Percentiles rank a stretch among this genome's conserved stretches.
Evolutionary conservation across 2,113 vertebrate genomes (phyloP).

Genomic region (Rhinolophus sinicus): DNA sequence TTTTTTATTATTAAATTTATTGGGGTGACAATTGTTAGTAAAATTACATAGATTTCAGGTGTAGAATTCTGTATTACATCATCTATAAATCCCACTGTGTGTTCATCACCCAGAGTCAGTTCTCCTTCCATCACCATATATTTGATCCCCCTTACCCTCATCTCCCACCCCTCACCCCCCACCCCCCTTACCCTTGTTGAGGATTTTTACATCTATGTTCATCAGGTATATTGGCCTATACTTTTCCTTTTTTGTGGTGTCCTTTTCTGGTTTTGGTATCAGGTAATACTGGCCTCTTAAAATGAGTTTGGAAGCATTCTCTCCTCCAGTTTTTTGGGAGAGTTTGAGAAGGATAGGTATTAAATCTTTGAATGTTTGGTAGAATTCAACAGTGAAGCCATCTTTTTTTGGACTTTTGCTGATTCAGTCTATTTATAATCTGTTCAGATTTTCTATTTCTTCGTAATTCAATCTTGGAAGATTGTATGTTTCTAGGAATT

Average conservation of each 20-base stretch:
- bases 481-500: not conserved
- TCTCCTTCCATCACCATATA: no score
- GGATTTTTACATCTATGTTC: not conserved
- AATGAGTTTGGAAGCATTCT: not conserved
- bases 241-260: not conserved
- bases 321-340: not conserved
- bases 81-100: no score
- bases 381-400: not conserved
- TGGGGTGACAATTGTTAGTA: no score
- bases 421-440: not conserved
- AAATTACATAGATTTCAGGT: no score
- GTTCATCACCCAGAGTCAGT: no score
- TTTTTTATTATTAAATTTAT: no score
- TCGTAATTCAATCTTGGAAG: not conserved
- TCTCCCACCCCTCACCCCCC: no score
- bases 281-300: not conserved
- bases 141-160: no score
- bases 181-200: no score
- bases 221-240: not conserved
- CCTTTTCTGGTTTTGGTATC: not conserved
- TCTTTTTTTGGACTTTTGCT: not conserved
- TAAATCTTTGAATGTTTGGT: no score
- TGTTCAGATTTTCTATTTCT: not conserved
- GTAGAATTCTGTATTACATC: no score
- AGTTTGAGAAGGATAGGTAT: not conserved